A percentile compares a stretch with the other conserved stretches of the same genome.
phyloP scores from a whole-genome alignment of 2,888 invertebrate genomes.

The Amphipoea lucens region DNA sequence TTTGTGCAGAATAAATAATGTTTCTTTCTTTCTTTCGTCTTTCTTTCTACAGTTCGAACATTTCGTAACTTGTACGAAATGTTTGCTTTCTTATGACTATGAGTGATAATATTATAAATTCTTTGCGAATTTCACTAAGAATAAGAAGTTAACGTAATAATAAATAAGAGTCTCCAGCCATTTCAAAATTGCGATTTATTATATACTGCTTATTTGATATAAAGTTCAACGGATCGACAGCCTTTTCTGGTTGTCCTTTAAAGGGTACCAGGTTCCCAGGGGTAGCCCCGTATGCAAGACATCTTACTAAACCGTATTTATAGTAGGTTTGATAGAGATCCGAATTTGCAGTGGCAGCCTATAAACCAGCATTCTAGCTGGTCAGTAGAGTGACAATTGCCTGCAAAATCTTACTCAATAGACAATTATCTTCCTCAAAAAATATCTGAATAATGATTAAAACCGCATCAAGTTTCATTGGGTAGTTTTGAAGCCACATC shows the following conservation, averaged over 20 bases:
- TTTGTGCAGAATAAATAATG: too few species aligned
- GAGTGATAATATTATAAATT: not conserved
- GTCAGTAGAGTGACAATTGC: not conserved
- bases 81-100: not conserved
- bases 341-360: not conserved
- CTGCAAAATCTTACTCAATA: not conserved
- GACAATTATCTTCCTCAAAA: not conserved
- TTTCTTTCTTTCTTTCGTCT: too few species aligned
- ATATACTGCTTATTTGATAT: not conserved
- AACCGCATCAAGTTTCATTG: not conserved
- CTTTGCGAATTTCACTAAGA: not conserved
- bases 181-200: not conserved
- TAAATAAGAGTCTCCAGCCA: not conserved
- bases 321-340: slow-evolving; percentile 7
- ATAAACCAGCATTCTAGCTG: not conserved
- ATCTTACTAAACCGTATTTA: slow-evolving; percentile 17
- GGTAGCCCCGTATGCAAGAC: not conserved
- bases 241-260: not conserved
- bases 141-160: not conserved
- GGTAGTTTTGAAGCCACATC: not conserved
- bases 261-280: slow-evolving; percentile 8
- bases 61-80: not conserved
- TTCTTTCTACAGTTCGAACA: not conserved
- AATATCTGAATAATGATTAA: not conserved
- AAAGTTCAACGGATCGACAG: not conserved